Conservation (phyloP, 2,113 vertebrate species). For the Mixornis gularis region DNA sequence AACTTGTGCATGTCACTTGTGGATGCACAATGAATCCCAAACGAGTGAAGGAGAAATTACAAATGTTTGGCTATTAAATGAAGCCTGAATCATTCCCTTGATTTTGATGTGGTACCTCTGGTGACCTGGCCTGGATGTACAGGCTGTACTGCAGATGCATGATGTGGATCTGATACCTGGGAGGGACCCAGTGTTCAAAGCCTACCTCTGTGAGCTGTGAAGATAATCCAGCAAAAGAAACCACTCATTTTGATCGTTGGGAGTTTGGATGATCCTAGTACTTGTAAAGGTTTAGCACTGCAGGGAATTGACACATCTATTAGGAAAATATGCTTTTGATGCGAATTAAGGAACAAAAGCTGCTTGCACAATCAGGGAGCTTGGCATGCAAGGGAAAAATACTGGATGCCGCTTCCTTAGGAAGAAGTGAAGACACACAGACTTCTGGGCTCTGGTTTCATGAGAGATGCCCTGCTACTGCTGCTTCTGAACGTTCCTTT, state of each 20-base stretch:
- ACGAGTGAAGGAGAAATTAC: not conserved
- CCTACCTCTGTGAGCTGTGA: not conserved
- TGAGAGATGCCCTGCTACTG: not conserved
- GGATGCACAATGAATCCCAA: not conserved
- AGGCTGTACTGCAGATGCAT: fast-evolving
- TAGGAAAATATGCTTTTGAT: constrained; percentile 23
- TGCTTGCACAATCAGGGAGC: constrained; percentile 13
- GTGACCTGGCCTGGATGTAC: not conserved
- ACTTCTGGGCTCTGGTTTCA: not conserved
- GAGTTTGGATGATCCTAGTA: not conserved
- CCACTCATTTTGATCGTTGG: not conserved
- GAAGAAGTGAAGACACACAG: not conserved
- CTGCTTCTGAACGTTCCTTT: not conserved
- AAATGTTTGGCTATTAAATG: not conserved
- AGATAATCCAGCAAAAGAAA: not conserved
- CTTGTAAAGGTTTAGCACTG: constrained; percentile 2
- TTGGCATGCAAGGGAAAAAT: not conserved
- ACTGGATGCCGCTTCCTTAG: not conserved
- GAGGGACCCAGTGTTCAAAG: not conserved
- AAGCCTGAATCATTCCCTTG: not conserved
- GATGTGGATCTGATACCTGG: not conserved
- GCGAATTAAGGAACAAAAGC: constrained; percentile 20
- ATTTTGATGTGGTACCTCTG: not conserved
- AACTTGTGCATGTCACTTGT: not conserved
- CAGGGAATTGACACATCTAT: constrained; percentile 15